Conservation (phyloP, 2,113 vertebrate genomes). For the Fulmarus glacialis region DNA sequence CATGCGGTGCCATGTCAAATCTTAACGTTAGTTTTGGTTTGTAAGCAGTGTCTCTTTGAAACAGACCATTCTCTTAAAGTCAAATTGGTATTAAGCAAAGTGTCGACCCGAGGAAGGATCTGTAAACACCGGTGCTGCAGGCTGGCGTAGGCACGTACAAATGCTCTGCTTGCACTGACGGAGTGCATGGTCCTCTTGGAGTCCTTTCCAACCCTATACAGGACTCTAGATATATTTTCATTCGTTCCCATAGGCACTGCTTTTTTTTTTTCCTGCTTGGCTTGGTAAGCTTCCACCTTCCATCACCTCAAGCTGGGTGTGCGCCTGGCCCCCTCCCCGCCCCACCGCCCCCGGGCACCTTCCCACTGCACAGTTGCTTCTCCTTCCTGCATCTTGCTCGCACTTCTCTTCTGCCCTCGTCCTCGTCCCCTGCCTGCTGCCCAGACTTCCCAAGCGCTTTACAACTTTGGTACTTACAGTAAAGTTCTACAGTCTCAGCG, state of each 20-base stretch:
- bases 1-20: rapidly evolving
- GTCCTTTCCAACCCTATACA: neutral
- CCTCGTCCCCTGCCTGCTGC: neutral
- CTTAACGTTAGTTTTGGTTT: neutral
- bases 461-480: rapidly evolving
- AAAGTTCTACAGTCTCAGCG: neutral
- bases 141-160: neutral
- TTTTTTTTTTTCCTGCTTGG: neutral
- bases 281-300: neutral
- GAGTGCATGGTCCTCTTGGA: rapidly evolving
- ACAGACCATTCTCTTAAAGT: neutral
- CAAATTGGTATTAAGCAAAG: neutral
- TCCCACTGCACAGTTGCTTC: neutral
- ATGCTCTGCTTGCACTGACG: neutral
- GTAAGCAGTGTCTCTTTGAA: neutral
- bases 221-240: rapidly evolving
- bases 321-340: neutral
- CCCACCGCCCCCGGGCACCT: neutral
- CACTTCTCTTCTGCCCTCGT: neutral
- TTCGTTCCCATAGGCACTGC: neutral
- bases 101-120: neutral
- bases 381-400: neutral
- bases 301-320: neutral
- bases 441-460: neutral
- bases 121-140: neutral